Conservation (phyloP, 2,113 vertebrate genomes). For the Puntigrus tetrazona region DNA sequence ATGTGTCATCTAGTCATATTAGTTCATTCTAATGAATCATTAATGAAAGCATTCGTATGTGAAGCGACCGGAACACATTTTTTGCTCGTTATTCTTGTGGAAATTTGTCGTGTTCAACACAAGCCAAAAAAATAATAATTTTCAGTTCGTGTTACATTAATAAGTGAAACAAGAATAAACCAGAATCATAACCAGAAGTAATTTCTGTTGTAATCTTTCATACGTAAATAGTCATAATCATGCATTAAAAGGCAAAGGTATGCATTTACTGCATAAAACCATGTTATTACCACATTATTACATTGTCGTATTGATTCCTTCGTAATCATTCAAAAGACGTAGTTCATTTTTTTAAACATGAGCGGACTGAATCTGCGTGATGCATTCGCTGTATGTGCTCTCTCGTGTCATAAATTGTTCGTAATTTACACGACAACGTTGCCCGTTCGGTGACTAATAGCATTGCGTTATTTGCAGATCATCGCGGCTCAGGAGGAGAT, state of each 20-base stretch:
- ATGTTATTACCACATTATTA: not conserved
- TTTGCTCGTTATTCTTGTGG: not conserved
- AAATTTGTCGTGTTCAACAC: not conserved
- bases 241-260: no score
- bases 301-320: not conserved
- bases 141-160: not conserved
- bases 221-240: not conserved
- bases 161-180: no score
- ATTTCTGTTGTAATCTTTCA: not conserved
- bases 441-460: not conserved
- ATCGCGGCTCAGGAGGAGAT: slow-evolving; percentile 99
- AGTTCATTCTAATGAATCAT: no score
- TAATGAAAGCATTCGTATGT: no score
- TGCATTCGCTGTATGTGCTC: not conserved
- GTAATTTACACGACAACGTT: not conserved
- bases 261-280: not conserved
- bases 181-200: not conserved
- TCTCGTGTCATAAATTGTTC: not conserved
- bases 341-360: not conserved
- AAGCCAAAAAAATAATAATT: not conserved
- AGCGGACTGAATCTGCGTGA: not conserved
- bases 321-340: not conserved
- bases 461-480: slow-evolving; percentile 77
- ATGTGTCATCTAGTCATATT: no score
- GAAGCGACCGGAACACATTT: no score